Percentiles rank a stretch among this genome's conserved stretches.
Evolutionary conservation across 2,797 vertebrate species (phyloP).

Genomic region (Atherinosoma microstoma): DNA sequence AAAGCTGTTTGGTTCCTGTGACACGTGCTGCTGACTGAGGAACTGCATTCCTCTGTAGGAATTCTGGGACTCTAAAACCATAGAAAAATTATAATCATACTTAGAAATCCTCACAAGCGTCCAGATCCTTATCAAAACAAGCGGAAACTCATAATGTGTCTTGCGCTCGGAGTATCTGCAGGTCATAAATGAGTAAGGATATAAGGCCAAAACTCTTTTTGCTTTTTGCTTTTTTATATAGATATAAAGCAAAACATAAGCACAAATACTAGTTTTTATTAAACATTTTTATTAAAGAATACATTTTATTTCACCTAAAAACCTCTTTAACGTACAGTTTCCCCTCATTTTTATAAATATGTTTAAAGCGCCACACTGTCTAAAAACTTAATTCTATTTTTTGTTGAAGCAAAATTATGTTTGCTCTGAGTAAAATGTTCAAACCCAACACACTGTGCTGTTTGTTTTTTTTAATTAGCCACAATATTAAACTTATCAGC

Average conservation of each 20-base stretch:
- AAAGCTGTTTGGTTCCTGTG: constrained; percentile 79
- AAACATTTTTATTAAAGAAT: not conserved
- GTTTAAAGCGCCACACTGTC: not conserved
- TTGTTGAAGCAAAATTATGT: not conserved
- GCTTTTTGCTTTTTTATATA: not conserved
- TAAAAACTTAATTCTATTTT: not conserved
- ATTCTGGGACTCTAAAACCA: constrained; percentile 79
- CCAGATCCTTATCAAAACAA: not conserved
- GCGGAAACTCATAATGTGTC: not conserved
- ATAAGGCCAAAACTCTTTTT: not conserved
- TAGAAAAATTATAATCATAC: not conserved
- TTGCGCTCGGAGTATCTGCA: constrained; percentile 49
- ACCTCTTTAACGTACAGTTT: not conserved
- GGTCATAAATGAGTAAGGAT: constrained; percentile 1
- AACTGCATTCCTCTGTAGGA: constrained; percentile 84
- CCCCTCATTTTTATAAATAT: not conserved
- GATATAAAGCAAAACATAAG: not conserved
- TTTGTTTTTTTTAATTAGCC: no score
- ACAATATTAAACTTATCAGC: not conserved
- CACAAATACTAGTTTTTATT: not conserved
- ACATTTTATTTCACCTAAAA: not conserved
- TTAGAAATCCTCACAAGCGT: not conserved
- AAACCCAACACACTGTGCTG: not conserved
- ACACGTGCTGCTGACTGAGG: constrained; percentile 82
- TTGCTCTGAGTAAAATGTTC: not conserved